Percentiles rank a stretch among this genome's conserved stretches.
These are phyloP conservation scores for Myotis lucifugus DNA, from an alignment of 2,113 vertebrate genomes.

Conservation along the genomic window DNA sequence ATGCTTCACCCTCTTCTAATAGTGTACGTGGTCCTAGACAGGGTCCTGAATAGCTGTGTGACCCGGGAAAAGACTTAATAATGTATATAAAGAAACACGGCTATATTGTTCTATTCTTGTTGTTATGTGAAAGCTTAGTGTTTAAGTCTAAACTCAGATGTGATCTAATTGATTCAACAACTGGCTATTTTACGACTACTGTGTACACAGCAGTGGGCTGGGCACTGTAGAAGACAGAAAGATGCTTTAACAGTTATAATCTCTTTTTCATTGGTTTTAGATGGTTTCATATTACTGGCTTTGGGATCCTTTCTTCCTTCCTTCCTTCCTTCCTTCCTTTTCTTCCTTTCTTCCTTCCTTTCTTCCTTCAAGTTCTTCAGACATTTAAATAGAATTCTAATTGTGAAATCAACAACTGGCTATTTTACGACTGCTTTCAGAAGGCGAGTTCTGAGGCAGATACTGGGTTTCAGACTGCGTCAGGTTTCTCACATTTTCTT, in stretches of 20 bases:
- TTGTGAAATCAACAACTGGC: constrained; percentile 25
- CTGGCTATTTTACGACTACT: background rate
- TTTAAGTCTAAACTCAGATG: background rate
- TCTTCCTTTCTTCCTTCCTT: background rate
- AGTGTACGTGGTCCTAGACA: background rate
- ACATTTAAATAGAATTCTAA: constrained; percentile 35
- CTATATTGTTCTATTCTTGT: constrained; percentile 4
- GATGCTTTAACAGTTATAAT: constrained; percentile 11
- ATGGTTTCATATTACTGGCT: constrained; percentile 17
- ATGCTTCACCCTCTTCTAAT: background rate
- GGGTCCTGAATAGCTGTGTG: background rate
- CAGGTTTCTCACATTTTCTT: constrained; percentile 53
- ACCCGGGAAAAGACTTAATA: background rate
- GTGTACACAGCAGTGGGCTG: background rate
- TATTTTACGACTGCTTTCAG: too few relatives aligned
- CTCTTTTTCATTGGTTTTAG: constrained; percentile 22
- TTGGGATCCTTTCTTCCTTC: background rate
- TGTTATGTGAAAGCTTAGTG: background rate
- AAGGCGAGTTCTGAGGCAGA: background rate
- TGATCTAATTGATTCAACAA: background rate
- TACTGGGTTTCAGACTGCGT: background rate
- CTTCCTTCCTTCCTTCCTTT: background rate
- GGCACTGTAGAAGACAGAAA: background rate
- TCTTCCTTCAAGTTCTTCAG: background rate
- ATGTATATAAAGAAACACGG: background rate